Percentiles rank a stretch among this genome's conserved stretches.
Evolutionary conservation across 2,113 vertebrate species (phyloP).

Genomic region (Lepisosteus osseus): DNA sequence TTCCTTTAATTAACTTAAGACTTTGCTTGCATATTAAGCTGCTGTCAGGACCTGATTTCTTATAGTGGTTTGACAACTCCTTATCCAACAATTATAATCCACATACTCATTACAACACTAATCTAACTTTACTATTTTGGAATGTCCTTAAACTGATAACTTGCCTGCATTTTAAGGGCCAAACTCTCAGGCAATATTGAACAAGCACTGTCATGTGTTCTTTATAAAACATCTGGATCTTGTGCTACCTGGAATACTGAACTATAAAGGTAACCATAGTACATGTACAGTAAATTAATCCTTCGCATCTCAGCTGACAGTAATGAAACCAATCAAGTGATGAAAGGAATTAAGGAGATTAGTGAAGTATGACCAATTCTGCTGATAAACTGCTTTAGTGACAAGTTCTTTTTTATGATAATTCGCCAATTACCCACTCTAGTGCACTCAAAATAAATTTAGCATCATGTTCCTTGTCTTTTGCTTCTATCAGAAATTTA

Average conservation of each 20-base stretch:
- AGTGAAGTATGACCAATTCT: background rate
- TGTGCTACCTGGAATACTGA: background rate
- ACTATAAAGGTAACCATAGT: background rate
- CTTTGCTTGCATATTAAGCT: too few species aligned
- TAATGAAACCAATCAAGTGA: slow-evolving; percentile 5
- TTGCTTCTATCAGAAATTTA: background rate
- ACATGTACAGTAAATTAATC: background rate
- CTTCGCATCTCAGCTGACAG: background rate
- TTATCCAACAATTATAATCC: too few species aligned
- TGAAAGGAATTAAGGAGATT: slow-evolving; percentile 4
- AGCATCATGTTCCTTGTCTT: too few species aligned
- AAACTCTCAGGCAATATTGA: background rate
- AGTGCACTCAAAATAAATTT: background rate
- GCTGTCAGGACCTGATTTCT: too few species aligned
- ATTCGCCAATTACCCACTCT: background rate
- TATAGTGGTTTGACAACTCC: too few species aligned
- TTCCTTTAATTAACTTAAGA: too few species aligned
- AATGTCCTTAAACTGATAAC: background rate
- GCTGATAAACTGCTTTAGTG: background rate
- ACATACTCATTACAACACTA: too few species aligned
- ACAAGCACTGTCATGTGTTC: background rate
- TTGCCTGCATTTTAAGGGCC: background rate
- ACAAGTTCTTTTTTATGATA: background rate
- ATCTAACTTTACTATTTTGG: too few species aligned
- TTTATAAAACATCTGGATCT: background rate